Evolutionary conservation across 23 tunicate species (phyloP).

Genomic region (Trididemnum nubilum): DNA sequence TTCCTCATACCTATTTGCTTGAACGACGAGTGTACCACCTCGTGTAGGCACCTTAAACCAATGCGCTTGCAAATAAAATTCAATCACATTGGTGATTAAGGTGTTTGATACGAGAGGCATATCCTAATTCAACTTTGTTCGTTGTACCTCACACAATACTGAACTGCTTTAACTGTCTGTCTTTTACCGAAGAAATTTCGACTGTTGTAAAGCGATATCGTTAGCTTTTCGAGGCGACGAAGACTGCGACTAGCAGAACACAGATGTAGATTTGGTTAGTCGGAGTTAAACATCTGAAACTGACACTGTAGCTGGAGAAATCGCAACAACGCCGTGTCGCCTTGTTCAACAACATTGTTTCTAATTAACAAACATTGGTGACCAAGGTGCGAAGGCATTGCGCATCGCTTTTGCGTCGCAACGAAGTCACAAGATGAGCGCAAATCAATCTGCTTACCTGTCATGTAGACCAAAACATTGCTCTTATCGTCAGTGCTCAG

Average conservation of each 20-base stretch:
- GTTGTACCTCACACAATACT: no score
- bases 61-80: slow-evolving; percentile 53
- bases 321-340: slow-evolving; percentile 58
- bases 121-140: no score
- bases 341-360: slow-evolving; percentile 73
- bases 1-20: no score
- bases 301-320: no score
- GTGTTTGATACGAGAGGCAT: slow-evolving; percentile 61
- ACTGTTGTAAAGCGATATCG: no score
- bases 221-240: no score
- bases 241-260: no score
- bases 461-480: slow-evolving; percentile 84
- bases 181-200: no score
- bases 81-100: slow-evolving; percentile 99
- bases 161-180: no score
- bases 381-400: slow-evolving; percentile 77
- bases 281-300: no score
- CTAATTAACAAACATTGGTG: slow-evolving; percentile 66
- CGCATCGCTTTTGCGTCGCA: slow-evolving; percentile 33
- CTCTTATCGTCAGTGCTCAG: slow-evolving; percentile 72
- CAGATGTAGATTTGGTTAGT: no score
- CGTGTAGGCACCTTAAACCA: slow-evolving; percentile 81
- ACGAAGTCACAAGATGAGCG: no score
- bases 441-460: slow-evolving; percentile 57
- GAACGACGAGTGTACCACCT: neutral